Evolutionary conservation across 2,113 vertebrate species (phyloP), one percentile per base, ranked within the genome.

Genomic region (Phalacrocorax aristotelis): DNA sequence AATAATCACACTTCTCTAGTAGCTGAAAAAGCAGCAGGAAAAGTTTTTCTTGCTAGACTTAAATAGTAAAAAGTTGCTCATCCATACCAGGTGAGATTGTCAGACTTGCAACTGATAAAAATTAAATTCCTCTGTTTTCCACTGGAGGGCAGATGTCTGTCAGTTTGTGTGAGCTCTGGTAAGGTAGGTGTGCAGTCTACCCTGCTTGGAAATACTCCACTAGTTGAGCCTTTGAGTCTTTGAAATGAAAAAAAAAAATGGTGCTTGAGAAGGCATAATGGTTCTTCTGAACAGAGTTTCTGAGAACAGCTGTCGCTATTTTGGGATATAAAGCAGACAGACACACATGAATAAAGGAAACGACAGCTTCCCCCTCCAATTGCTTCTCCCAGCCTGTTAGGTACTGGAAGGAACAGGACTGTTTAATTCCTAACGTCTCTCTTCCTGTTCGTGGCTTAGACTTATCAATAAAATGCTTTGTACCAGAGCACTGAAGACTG

Each of bases 91-190:
- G 6, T 20, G 51, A 68, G 49, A 61, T 7, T 38, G 44, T 60
- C 61, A 58, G 21, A 23, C 61, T 80, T 92, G 55, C 18, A 78
- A 2, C 72, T 90, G 61, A 36, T 32, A 71, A 65, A 68, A 32
- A 40, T 74, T 46, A 86, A 96, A 82, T 97, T 83, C 87, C 78
- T 94, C 36, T 23, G 2, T 93, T 90, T 86, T 82, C 97, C 97
- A 96, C 96, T 94, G 96, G 97, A 98, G 97, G 97, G 97, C 96
- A 95, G 95, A 74, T 72, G 57, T 60, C 71, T 90, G 26, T 83
- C 66, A 58, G 36, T 60, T 68, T 42, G 69, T n/a, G 30, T 36
- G 34, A 27, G 52, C 32, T 54, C 32, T 51, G 30, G 26, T 69
- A 32, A 60, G 44, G 44, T 17, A 26, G 9, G 4, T 21, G 20